Conservation (phyloP, 53 echinoderm and acorn worm species). For the Glandiceps talaboti region DNA sequence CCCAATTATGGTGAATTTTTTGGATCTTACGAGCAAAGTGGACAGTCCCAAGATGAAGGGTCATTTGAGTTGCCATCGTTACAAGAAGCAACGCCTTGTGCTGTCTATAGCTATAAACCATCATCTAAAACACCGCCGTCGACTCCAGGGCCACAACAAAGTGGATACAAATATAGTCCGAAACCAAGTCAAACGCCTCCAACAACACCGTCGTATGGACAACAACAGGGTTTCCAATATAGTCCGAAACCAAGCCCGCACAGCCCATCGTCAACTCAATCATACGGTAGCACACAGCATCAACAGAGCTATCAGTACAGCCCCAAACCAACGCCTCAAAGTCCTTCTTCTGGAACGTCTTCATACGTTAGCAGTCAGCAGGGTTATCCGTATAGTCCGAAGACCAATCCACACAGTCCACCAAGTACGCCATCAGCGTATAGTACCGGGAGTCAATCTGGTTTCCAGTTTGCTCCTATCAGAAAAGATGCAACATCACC, state of each 20-base stretch:
- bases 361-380: neutral
- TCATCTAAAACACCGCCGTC: constrained; percentile 17
- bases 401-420: neutral
- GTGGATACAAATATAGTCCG: constrained; percentile 35
- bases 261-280: constrained; percentile 19
- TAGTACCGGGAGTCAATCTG: neutral
- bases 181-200: constrained; percentile 15
- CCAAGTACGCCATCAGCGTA: neutral
- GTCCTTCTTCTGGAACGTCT: neutral
- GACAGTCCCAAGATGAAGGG: constrained; percentile 22
- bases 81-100: neutral
- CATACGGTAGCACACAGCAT: constrained; percentile 30
- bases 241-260: constrained; percentile 22
- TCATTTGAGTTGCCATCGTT: constrained; percentile 1
- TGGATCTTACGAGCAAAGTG: constrained; percentile 17
- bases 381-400: neutral
- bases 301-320: constrained; percentile 1
- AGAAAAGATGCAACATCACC: neutral
- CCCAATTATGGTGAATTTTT: constrained; percentile 20
- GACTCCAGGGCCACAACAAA: constrained; percentile 3
- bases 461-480: neutral
- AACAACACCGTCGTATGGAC: neutral
- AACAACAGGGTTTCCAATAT: constrained; percentile 31
- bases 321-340: neutral
- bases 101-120: constrained; percentile 4